These are phyloP conservation scores for Mobula birostris DNA, from an alignment of 2,113 vertebrate species.

Conservation along the genomic window DNA sequence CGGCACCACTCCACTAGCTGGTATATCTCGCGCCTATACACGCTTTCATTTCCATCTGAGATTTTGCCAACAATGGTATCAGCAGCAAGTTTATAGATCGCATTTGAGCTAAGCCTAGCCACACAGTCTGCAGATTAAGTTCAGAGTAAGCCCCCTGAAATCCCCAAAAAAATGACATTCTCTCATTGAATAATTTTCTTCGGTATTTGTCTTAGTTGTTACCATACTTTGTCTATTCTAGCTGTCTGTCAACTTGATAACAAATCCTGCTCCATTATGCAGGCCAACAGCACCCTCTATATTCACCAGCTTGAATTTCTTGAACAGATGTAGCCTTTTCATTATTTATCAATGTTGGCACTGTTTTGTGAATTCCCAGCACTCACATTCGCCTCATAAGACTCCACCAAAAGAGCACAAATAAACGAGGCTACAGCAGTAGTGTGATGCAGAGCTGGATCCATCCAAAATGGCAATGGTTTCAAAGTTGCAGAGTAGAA, in stretches of 20 bases:
- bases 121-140: too few relatives aligned
- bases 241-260: too few relatives aligned
- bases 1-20: too few relatives aligned
- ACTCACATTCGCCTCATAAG: background rate
- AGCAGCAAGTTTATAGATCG: too few relatives aligned
- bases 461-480: background rate
- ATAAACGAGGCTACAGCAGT: background rate
- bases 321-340: conserved; percentile 7
- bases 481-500: background rate
- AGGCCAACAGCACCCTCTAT: conserved; percentile 32
- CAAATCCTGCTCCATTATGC: background rate
- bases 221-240: background rate
- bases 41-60: too few relatives aligned
- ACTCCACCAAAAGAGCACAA: background rate
- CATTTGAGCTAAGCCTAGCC: too few relatives aligned
- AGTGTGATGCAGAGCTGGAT: background rate
- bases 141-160: background rate
- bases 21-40: too few relatives aligned
- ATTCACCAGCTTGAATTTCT: background rate
- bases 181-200: background rate
- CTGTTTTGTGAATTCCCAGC: background rate
- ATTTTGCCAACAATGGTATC: too few relatives aligned
- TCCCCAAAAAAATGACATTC: background rate
- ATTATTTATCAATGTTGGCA: background rate
- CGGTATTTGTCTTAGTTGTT: background rate